Base-by-base conservation (phyloP, 2,797 vertebrate genomes). In the Danio choprae region DNA sequence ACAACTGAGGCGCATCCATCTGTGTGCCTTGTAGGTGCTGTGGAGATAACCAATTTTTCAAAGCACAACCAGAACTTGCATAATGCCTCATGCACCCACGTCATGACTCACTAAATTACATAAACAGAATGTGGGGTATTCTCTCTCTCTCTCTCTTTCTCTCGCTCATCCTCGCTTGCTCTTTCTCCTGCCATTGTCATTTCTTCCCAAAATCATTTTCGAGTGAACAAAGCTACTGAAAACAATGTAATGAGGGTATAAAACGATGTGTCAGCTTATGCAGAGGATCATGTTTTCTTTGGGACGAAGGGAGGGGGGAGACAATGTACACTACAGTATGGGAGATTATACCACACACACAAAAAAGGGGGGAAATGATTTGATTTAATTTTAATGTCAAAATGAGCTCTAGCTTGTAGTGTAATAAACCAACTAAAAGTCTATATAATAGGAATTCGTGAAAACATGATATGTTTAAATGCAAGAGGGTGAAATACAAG, bases 101-200 rank as follows among this genome's bases (percentile, higher is more conserved):
- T 84, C 74, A 72, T 86, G 84, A 86, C 76, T 86, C 84, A 86
- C 84, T 63, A 81, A 86, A 84, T 86, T 86, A 86, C 69, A 86
- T 86, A 86, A 86, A 86, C 80, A 80, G 69, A 79, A 86, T 84
- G 79, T 77, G 84, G 82, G 84, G 82, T 82, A 82, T 77, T 82
- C 80, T 80, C 77, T 60, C 63, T 63, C 81, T 74, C 67, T 13
- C 43, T 38, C 80, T 41, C 59, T 36, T 71, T 75, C 68, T 40
- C 74, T 64, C 36, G 8, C 79, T 77, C 53, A 0, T n/a, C 38
- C 60, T 12, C 51, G 51, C 62, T 68, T 38, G 59, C 67, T 16
- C 63, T 79, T 70, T 79, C 51, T 60, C 12, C 38, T 53, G 46
- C 56, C 46, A 71, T 71, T 79, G 53, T 77, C 58, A 78, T 78